Conservation (phyloP, 2,888 invertebrate genomes). For the Escarpia spicata region DNA sequence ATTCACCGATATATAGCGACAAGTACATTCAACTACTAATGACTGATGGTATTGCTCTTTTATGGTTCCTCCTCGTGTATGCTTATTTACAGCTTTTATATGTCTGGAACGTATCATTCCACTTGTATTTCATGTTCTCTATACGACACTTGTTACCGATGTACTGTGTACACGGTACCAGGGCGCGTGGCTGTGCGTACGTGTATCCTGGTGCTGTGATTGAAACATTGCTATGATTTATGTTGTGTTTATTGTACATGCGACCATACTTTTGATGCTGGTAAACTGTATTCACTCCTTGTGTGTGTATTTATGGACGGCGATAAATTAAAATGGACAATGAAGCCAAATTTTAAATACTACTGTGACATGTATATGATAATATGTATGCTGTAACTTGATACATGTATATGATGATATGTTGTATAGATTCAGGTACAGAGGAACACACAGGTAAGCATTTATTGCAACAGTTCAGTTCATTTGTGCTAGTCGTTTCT, state of each 20-base stretch:
- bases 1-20: neutral
- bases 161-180: neutral
- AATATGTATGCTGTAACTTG: neutral
- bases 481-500: constrained; percentile 13
- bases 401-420: constrained; percentile 13
- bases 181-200: constrained; percentile 1
- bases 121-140: constrained; percentile 16
- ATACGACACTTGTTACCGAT: constrained; percentile 9
- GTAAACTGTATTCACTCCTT: constrained; percentile 1
- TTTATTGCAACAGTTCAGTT: constrained; percentile 16
- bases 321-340: constrained; percentile 11
- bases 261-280: constrained; percentile 16
- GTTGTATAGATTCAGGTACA: constrained; percentile 16
- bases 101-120: constrained; percentile 16
- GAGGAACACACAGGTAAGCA: constrained; percentile 16
- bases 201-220: neutral
- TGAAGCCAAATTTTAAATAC: constrained; percentile 13
- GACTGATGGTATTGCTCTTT: neutral
- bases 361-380: constrained; percentile 6
- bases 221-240: constrained; percentile 5
- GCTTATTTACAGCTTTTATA: constrained; percentile 16
- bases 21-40: neutral
- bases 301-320: constrained; percentile 13
- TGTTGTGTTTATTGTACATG: constrained; percentile 5
- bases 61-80: constrained; percentile 12